Percentiles rank a stretch among this genome's conserved stretches.
Evolutionary conservation across 2,888 invertebrate genomes (phyloP).

Genomic region (Trichogramma evanescens): DNA sequence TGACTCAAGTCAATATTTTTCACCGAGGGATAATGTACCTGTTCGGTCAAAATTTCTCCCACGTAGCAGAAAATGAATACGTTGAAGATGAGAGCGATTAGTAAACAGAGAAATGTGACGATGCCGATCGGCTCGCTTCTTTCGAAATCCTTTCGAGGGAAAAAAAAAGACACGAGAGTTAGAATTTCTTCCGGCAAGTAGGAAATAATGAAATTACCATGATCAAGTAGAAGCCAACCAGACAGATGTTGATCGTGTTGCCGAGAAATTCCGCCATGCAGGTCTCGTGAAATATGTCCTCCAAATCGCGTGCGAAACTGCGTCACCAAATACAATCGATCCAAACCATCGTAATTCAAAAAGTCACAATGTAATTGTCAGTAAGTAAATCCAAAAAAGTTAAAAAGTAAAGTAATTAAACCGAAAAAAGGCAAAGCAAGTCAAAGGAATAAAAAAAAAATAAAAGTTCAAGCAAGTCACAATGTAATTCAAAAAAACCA

Average conservation of each 20-base stretch:
- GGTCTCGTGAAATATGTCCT: constrained; percentile 13
- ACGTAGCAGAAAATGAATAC: constrained; percentile 18
- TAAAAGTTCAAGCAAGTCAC: too few species aligned
- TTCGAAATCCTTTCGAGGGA: neutral
- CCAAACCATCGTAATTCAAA: too few species aligned
- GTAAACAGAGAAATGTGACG: neutral
- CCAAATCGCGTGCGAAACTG: constrained; percentile 18
- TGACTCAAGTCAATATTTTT: neutral
- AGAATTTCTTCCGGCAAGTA: too few species aligned
- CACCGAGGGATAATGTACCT: constrained; percentile 1
- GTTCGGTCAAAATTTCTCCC: constrained; percentile 14
- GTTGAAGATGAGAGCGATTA: constrained; percentile 8
- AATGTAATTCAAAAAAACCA: too few species aligned
- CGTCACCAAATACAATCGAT: too few species aligned
- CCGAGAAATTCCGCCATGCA: constrained; percentile 21
- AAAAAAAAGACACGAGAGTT: too few species aligned
- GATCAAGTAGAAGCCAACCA: constrained; percentile 24
- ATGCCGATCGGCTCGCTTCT: neutral
- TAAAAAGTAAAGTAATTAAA: too few species aligned
- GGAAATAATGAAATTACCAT: constrained; percentile 13
- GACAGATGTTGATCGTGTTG: constrained; percentile 25
- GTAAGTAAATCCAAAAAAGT: too few species aligned
- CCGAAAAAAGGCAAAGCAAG: too few species aligned
- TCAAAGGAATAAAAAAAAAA: too few species aligned
- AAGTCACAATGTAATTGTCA: too few species aligned